Evolutionary conservation across 2,113 vertebrate species (phyloP), one percentile per base, ranked within the genome.

Genomic region (Taxidea taxus): DNA sequence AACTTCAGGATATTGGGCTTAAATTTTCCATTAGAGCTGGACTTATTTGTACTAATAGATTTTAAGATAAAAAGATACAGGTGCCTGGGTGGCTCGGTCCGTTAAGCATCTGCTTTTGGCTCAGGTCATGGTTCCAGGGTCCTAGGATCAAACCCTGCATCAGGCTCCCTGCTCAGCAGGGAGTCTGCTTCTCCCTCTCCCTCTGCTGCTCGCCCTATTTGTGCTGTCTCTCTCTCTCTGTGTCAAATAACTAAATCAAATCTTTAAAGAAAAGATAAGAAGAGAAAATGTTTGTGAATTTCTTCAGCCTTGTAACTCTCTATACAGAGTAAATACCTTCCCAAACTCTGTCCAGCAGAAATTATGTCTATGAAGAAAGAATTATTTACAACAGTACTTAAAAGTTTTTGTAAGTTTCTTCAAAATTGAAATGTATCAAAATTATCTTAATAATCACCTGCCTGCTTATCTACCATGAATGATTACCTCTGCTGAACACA

Each of bases 31-130:
- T 7, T 9, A 93, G 3, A 54, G 15, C 16, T 85, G 21, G 51
- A 75, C 3, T 75, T 77, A 80, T 60, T 15, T 80, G 4, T 62
- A 74, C 44, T 78, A 94, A 64, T 0, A 86, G 66, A 49, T 94
- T 77, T 92, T 92, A 34, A 75, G 78, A 92, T 85, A 72, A 84
- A 93, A 94, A 78, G 68, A 96, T 83, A 39, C 34, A 20, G 16
- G 66, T 37, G 18, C 66, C 34, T 68, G 66, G 66, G 18, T 68
- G 66, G 16, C 66, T 68, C 34, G 37, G 34, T 37, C 18, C 4
- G 18, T 37, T 68, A 68, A n/a, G 64, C 16, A 21, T 68, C 66
- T 68, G 66, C 66, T 31, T 68, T 68, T n/a, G 66, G 66, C 4
- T 68, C 34, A 37, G 66, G 16, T 37, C 66, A 68, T 37, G 34